Base-by-base conservation (phyloP, 1,140 invertebrate species). In the Xylocopa sonorina region DNA sequence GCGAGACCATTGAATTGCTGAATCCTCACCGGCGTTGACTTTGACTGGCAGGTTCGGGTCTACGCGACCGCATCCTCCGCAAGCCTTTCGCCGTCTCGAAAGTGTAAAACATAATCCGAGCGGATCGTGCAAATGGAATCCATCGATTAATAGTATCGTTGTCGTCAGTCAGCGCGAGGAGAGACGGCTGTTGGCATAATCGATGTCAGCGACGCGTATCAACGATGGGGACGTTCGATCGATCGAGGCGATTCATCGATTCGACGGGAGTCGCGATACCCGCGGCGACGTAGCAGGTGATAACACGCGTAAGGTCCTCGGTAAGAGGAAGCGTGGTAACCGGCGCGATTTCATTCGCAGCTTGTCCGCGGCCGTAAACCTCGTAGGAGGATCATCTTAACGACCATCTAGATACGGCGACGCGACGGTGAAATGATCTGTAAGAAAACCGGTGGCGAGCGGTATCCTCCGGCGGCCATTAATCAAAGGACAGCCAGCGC, bases 401-500 rank as follows among this genome's bases (percentile, higher is more conserved):
- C 89, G 89, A 91, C 87, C 87, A 91, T 91, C 91, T 83, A 88
- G 89, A 91, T 90, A 90, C 89, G n/a, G n/a, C n/a, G n/a, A n/a
- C n/a, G 88, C 57, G 80, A 86, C 71, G 83, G 86, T 88, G 89
- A 90, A 91, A 90, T 90, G 89, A 91, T 91, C 88, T 86, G 89
- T 88, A 89, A 90, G 89, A 87, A 91, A 91, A 90, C 88, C 88
- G 84, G 90, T 90, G 91, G 89, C 87, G 85, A 91, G 82, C 87
- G 78, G 87, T 84, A 85, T 85, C 71, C 75, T 86, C 83, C 82
- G 79, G 78, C 77, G 89, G 82, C 87, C 90, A 92, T 92, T 92
- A 92, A 91, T 92, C 91, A 92, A 92, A 92, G 88, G 85, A 91
- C 89, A 91, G 84, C n/a, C 82, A 86, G 89, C 90, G 90, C 90